These are phyloP conservation scores for Gymnosoma rotundatum DNA, from an alignment of 2,888 invertebrate species.

Conservation along the genomic window DNA sequence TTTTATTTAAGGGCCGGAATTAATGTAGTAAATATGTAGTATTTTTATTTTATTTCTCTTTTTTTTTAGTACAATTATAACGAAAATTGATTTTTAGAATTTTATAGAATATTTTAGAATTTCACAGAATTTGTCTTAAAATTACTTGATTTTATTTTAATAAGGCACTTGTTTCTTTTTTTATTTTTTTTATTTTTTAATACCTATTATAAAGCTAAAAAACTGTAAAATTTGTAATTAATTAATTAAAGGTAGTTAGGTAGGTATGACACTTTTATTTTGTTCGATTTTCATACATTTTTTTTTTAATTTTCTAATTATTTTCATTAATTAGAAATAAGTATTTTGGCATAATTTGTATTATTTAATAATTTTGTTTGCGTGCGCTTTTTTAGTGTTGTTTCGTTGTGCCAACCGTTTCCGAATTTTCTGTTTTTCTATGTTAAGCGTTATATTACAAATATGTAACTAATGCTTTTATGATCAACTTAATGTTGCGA, in stretches of 20 bases:
- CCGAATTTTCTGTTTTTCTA: constrained; percentile 68
- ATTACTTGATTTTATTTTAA: constrained; percentile 21
- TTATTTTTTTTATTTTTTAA: background rate
- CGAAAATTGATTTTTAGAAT: background rate
- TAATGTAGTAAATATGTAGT: background rate
- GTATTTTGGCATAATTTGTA: constrained; percentile 4
- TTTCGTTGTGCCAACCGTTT: constrained; percentile 58
- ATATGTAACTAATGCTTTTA: constrained; percentile 80
- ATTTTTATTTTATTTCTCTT: constrained; percentile 15
- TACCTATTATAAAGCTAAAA: constrained; percentile 4
- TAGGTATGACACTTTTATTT: constrained; percentile 53
- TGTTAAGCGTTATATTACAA: constrained; percentile 80
- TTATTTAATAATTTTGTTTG: constrained; percentile 42
- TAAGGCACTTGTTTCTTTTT: constrained; percentile 62
- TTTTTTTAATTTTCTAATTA: constrained; percentile 55
- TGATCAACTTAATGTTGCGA: constrained; percentile 71
- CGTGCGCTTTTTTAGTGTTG: constrained; percentile 38
- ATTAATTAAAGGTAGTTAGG: constrained; percentile 2
- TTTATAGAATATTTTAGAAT: background rate
- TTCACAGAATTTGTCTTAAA: background rate
- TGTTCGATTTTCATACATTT: constrained; percentile 39
- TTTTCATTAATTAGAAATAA: constrained; percentile 32
- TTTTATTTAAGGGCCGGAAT: constrained; percentile 3
- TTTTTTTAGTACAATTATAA: background rate
- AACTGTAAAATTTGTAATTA: constrained; percentile 21